Percentiles rank a stretch among this genome's conserved stretches.
phyloP scores from a whole-genome alignment of 2,888 invertebrate species.

The Orchesella flavescens region DNA sequence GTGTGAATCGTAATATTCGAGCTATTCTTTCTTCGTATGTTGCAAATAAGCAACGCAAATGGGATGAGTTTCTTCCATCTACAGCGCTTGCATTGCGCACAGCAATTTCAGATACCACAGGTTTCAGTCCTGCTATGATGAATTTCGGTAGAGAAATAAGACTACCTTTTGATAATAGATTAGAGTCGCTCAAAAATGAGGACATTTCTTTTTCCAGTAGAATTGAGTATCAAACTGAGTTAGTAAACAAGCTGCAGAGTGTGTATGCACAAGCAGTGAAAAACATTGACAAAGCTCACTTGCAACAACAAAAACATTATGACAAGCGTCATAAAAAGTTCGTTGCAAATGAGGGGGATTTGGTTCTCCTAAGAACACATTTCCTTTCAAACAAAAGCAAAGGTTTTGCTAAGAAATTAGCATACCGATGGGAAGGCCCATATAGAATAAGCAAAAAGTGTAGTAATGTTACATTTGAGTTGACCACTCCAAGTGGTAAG shows the following conservation, averaged over 20 bases:
- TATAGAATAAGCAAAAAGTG: background rate
- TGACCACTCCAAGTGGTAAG: background rate
- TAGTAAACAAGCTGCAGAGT: constrained; percentile 4
- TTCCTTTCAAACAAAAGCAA: constrained; percentile 35
- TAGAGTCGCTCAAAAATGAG: constrained; percentile 48
- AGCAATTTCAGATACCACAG: constrained; percentile 1
- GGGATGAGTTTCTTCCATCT: constrained; percentile 49
- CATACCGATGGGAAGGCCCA: constrained; percentile 28
- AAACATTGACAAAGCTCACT: constrained; percentile 23
- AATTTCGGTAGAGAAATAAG: constrained; percentile 27
- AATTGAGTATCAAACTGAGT: constrained; percentile 23
- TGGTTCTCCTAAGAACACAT: constrained; percentile 55
- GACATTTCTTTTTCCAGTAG: constrained; percentile 34
- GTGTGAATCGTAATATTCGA: constrained; percentile 54
- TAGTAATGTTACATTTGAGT: background rate
- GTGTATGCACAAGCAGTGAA: constrained; percentile 11
- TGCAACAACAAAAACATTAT: constrained; percentile 41
- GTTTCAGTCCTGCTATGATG: background rate
- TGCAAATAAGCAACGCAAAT: constrained; percentile 27
- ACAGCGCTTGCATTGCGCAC: constrained; percentile 40
- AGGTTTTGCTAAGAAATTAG: constrained; percentile 32
- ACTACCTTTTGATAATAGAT: constrained; percentile 17
- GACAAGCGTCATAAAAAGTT: constrained; percentile 20
- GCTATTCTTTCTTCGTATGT: constrained; percentile 52
- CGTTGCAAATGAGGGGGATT: constrained; percentile 18